Conservation (phyloP, 2,113 vertebrate genomes). For the Neolamprologus sp. region DNA sequence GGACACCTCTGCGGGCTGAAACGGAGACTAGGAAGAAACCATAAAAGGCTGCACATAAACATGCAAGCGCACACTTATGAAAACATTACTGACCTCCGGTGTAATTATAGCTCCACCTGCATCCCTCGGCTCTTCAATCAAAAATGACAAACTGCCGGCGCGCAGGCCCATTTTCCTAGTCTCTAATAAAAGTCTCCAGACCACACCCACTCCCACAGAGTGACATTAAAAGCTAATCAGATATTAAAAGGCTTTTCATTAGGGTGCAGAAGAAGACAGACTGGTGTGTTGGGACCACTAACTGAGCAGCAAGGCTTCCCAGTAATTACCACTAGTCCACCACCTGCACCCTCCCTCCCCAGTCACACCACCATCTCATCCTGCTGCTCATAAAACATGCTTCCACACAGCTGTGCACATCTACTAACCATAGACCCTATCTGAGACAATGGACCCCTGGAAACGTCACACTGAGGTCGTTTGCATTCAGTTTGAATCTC, state of each 20-base stretch:
- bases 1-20: background rate
- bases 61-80: background rate
- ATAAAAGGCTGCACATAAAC: background rate
- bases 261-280: constrained; percentile 48
- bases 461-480: background rate
- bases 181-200: background rate
- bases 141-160: background rate
- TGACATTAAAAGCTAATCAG: constrained; percentile 56
- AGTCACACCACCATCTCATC: background rate
- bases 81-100: background rate
- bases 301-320: constrained; percentile 31
- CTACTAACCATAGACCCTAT: background rate
- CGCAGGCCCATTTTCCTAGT: background rate
- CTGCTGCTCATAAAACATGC: constrained; percentile 11
- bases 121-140: background rate
- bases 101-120: background rate
- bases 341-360: constrained; percentile 47
- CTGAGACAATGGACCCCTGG: background rate
- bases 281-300: constrained; percentile 47
- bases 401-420: constrained; percentile 4
- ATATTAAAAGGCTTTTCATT: constrained; percentile 69
- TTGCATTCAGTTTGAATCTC: background rate
- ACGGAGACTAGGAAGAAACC: background rate
- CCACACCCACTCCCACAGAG: background rate
- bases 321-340: constrained; percentile 29